Evolutionary conservation across 2,797 vertebrate species (phyloP), one percentile per base, ranked within the genome.

Genomic region (Cyclopterus lumpus): DNA sequence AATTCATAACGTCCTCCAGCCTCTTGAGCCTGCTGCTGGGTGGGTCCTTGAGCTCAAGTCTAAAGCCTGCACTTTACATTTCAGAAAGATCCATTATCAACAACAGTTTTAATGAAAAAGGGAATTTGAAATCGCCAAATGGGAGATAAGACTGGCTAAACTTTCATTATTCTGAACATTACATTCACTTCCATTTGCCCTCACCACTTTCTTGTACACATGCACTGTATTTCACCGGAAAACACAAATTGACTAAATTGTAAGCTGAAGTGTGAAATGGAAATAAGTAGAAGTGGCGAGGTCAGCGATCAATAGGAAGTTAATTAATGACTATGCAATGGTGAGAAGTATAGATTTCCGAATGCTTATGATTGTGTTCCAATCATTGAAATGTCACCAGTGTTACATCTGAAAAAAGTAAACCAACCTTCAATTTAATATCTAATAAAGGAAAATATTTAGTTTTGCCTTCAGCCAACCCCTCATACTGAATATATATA

Each of bases 321-420:
- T 95, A 94, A 95, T 95, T 94, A 95, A 94, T 93, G 91, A 93
- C 88, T 86, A 86, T 85, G 82, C 85, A 79, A 80, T 88, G 90
- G 86, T 85, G 88, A 86, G 80, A 79, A 82, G 80, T 92, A 94
- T 94, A 82, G 93, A 94, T 95, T 94, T 93, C 84, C 82, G 77
- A 90, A 91, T 71, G 89, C 78, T 84, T 87, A 80, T 87, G 83
- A 90, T 86, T 90, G 85, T 88, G 86, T 89, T 89, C 59, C 87
- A 87, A 86, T 93, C 86, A 85, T 80, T 89, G 80, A 91, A 91
- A 92, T 92, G 88, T 92, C 87, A 87, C 75, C 42, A 77, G 75
- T 67, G 62, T 79, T 81, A 85, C 87, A 78, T 86, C 36, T 74
- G 53, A 78, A 80, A 81, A 85, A 74, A 73, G 64, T 72, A 54